Evolutionary conservation across 2,888 invertebrate species (phyloP).

Genomic region (Papilio protenor): DNA sequence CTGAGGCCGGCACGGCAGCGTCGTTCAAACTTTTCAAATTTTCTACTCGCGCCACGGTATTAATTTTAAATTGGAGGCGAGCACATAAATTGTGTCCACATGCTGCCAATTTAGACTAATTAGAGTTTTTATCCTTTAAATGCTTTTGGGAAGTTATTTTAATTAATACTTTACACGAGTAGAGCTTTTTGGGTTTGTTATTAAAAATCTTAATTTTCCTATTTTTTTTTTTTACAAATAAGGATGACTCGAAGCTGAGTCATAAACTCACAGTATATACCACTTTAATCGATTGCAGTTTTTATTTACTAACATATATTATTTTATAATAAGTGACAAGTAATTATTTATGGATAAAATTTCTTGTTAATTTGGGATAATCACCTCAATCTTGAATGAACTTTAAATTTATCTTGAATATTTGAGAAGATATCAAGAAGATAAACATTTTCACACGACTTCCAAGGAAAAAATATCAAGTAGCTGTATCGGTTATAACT

Average conservation of each 20-base stretch:
- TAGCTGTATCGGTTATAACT: not conserved
- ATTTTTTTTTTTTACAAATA: not conserved
- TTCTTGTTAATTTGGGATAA: not conserved
- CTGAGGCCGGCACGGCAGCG: constrained; percentile 64
- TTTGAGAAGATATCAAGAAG: not conserved
- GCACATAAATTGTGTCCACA: constrained; percentile 73
- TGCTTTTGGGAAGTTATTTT: constrained; percentile 46
- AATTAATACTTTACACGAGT: not conserved
- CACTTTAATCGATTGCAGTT: too few species aligned
- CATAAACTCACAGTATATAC: not conserved
- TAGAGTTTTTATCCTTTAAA: constrained; percentile 63
- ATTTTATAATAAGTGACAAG: not conserved
- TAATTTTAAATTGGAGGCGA: constrained; percentile 78
- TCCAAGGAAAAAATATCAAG: not conserved
- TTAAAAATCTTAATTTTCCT: not conserved
- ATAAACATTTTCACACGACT: not conserved
- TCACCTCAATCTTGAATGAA: not conserved
- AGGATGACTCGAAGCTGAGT: not conserved
- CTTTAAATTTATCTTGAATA: not conserved
- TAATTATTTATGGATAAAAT: not conserved
- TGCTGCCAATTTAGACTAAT: constrained; percentile 69
- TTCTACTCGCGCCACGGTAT: constrained; percentile 73
- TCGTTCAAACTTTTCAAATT: constrained; percentile 84
- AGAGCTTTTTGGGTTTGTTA: not conserved
- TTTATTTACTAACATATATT: not conserved